Base-by-base conservation (phyloP, 2,888 invertebrate genomes). In the Dioctria rufipes region DNA sequence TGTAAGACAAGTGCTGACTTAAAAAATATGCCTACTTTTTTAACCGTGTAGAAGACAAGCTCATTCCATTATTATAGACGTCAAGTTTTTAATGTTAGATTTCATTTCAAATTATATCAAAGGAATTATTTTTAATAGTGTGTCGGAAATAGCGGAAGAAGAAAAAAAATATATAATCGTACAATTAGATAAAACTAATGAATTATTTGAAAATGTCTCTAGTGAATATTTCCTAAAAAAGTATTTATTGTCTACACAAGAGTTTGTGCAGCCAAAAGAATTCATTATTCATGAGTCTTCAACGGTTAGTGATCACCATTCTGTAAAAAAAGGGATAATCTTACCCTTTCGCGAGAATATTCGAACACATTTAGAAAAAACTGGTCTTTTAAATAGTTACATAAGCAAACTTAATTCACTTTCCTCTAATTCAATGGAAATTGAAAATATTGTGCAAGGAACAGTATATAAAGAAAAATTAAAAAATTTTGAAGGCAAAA, bases 391-490 rank as follows among this genome's bases (percentile, higher is more conserved):
- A 37, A 61, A 61, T 4, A 6, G 13, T 6, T 61, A 13, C 37
- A 5, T 61, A 13, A 25, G 8, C 25, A n/a, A 61, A 61, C 61
- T 61, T 13, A 61, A 61, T 13, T 6, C 13, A 37, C 25, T 61
- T n/a, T 13, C 13, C 3, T 13, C 13, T 13, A 61, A 61, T 13
- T 25, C 61, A 61, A 6, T 13, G 8, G 1, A 46, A 5, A 61
- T 61, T 37, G 6, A n/a, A n/a, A 61, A 61, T 61, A 61, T 61
- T 61, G 61, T 61, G 4, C 61, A 61, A 25, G 61, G 61, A 13
- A 0, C 61, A 37, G 25, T 61, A 5, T 61, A 25, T 4, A 69
- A 81, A 78, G 54, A 65, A 13, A 81, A 78, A 65, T 13, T 63
- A 25, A 37, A 39, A 3, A 4, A 5, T 3, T 61, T 61, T 61